Evolutionary conservation across 2,797 vertebrate genomes (phyloP).

Genomic region (Artibeus lituratus): DNA sequence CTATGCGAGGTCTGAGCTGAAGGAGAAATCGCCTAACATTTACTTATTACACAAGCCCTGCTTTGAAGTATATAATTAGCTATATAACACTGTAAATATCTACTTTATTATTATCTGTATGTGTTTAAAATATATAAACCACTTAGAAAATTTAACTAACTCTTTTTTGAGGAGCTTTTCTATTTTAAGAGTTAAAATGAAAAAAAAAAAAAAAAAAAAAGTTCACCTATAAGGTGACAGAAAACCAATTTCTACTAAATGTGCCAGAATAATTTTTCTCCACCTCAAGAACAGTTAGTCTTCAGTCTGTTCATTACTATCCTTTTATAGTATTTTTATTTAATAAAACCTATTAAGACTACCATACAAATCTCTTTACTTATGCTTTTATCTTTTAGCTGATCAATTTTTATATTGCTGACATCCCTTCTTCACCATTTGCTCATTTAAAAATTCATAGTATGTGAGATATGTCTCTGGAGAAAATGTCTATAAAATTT

Average conservation of each 20-base stretch:
- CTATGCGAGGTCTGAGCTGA: neutral
- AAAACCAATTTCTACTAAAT: constrained; percentile 86
- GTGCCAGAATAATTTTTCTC: constrained; percentile 86
- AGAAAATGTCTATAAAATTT: constrained; percentile 96
- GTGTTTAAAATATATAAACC: constrained; percentile 31
- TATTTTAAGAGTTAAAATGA: constrained; percentile 78
- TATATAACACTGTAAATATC: neutral
- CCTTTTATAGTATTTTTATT: constrained; percentile 98
- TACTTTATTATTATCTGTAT: neutral
- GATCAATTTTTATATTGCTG: constrained; percentile 99
- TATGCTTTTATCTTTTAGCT: constrained; percentile 94
- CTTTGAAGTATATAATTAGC: constrained; percentile 21
- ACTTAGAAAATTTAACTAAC: neutral
- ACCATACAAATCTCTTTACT: constrained; percentile 99
- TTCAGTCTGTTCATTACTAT: constrained; percentile 87
- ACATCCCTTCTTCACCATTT: constrained; percentile 96
- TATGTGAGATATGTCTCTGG: constrained; percentile 94
- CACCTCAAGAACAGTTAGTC: constrained; percentile 82
- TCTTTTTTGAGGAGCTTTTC: constrained; percentile 32
- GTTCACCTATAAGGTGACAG: constrained; percentile 82
- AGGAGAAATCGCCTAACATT: neutral
- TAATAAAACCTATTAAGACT: constrained; percentile 99
- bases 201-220: constrained; percentile 76
- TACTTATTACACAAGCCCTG: neutral
- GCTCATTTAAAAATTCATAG: constrained; percentile 99